Evolutionary conservation across 2,113 vertebrate species (phyloP), one percentile per base, ranked within the genome.

Genomic region (Neoarius graeffei): DNA sequence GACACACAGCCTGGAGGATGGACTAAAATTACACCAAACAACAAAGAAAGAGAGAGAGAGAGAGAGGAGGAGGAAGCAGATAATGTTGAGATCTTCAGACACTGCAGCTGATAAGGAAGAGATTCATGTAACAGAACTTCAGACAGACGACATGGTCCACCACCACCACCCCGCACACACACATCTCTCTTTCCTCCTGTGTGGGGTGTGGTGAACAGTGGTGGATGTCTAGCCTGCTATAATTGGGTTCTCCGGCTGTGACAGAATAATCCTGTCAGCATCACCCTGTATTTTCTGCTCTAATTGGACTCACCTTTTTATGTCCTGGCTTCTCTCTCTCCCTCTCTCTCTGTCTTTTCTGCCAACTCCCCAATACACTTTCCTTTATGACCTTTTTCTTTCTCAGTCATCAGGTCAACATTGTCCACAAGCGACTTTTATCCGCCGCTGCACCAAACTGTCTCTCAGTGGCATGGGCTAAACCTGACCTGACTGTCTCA

Each of bases 211-310:
- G 76, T 79, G 42, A 76, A 50, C 42, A 76, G 42, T 23, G 50
- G 57, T 52, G 48, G 73, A 52, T 23, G 42, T 50, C 54, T 80
- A 52, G 59, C 17, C 14, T 17, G 60, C 30, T 83, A 69, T 90
- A 88, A 88, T 86, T 88, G 86, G 73, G 25, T 73, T 73, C 30
- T 73, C 35, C 7, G 86, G 52, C 77, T 74, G 69, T 84, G 77
- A 84, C 82, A 13, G 81, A 87, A 89, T 84, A 84, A 87, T 87
- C 73, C 82, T 87, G 88, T 81, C 85, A 87, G 81, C 64, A 84
- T 89, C 88, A 87, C 62, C 82, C 85, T 80, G 88, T 20, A 87
- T 89, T 84, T 87, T 87, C 81, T 80, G 74, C 85, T 87, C 74
- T 89, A 89, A 89, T 89, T 89, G 88, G 85, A 84, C 81, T 86